Evolutionary conservation across 2,888 invertebrate genomes (phyloP), one percentile per base, ranked within the genome.

Genomic region (Perizoma flavofasciatum): DNA sequence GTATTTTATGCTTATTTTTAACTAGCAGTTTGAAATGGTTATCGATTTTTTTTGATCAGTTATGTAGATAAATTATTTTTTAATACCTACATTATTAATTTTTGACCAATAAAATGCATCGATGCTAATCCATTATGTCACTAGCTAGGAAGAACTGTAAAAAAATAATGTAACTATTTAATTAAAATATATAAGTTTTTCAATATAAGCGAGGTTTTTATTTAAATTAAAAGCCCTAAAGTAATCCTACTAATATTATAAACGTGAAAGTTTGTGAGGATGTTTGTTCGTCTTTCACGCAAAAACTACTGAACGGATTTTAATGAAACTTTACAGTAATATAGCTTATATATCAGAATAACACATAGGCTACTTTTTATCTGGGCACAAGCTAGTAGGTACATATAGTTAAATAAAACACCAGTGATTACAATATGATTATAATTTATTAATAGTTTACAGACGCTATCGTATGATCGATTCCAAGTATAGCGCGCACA

Each of bases 371-470:
- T n/a, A n/a, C n/a, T n/a, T n/a, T n/a, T n/a, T n/a, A n/a, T n/a
- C n/a, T n/a, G n/a, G n/a, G n/a, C n/a, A n/a, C n/a, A n/a, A n/a
- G n/a, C n/a, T n/a, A n/a, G n/a, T n/a, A n/a, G n/a, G n/a, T 22
- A 22, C 22, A 2, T 22, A 22, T 22, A 2, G 22, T 22, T 2
- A 22, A 22, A 86, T 88, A 70, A 90, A 87, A 89, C 83, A 77
- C 41, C 61, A 64, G 55, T 34, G 22, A 57, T 43, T 88, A 88
- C 88, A 89, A 88, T 91, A 89, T 85, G 89, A 89, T 91, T 91
- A 92, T 91, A 90, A 90, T 92, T 89, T 91, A 92, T 90, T 89
- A 92, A 90, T 92, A 92, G 91, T 91, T 90, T 91, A 91, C 89
- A 91, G 87, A 89, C 84, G 82, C 88, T 88, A 90, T 90, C 88